These are phyloP conservation scores for Scaptomyza caliginosa DNA, from an alignment of 2,888 invertebrate species.

Conservation along the genomic window DNA sequence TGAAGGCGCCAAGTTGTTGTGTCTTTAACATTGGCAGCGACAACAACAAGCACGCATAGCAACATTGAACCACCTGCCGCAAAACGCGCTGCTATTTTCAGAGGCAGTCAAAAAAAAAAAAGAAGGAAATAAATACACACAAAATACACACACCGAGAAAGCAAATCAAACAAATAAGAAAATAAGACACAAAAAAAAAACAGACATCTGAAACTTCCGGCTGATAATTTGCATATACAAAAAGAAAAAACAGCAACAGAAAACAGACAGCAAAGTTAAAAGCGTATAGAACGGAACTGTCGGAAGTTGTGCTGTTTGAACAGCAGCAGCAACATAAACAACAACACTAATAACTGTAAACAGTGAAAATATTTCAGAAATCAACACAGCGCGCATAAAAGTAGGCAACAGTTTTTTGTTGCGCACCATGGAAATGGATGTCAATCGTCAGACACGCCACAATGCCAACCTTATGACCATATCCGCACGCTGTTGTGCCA, in stretches of 20 bases:
- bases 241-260: neutral
- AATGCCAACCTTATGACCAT: conserved; percentile 82
- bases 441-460: conserved; percentile 80
- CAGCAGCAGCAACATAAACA: conserved; percentile 21
- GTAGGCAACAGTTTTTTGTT: conserved; percentile 66
- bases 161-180: conserved; percentile 3
- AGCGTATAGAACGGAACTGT: conserved; percentile 35
- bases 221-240: conserved; percentile 52
- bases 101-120: conserved; percentile 21
- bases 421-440: conserved; percentile 83
- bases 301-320: conserved; percentile 42
- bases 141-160: conserved; percentile 14
- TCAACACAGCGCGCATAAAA: conserved; percentile 47
- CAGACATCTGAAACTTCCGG: conserved; percentile 52
- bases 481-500: conserved; percentile 79
- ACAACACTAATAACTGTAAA: conserved; percentile 34
- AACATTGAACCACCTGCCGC: conserved; percentile 52
- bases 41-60: conserved; percentile 31
- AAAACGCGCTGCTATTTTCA: conserved; percentile 31
- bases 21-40: conserved; percentile 43
- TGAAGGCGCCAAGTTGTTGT: conserved; percentile 69
- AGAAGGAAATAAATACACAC: conserved; percentile 10
- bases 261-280: conserved; percentile 13
- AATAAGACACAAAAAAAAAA: conserved; percentile 17
- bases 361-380: conserved; percentile 34